Conservation (phyloP, 2,113 vertebrate species). For the Camarhynchus parvulus region DNA sequence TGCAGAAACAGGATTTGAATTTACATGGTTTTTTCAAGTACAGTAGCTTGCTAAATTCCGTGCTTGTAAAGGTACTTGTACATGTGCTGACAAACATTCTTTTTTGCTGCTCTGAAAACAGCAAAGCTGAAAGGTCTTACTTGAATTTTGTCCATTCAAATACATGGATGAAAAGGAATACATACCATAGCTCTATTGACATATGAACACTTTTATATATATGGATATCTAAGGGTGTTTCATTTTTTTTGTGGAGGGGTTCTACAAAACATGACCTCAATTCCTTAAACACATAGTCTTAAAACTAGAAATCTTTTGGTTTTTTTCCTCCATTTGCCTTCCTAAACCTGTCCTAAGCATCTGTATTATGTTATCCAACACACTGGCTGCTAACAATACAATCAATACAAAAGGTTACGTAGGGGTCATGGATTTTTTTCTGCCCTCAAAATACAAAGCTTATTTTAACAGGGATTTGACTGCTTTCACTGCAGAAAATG, state of each 20-base stretch:
- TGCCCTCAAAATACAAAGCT: not conserved
- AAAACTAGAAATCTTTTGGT: not conserved
- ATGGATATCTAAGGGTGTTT: slow-evolving; percentile 55
- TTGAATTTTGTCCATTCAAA: slow-evolving; percentile 38
- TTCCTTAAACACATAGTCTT: not conserved
- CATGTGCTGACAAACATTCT: not conserved
- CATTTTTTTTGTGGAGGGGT: slow-evolving; percentile 46
- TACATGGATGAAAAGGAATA: slow-evolving; percentile 33
- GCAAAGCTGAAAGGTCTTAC: not conserved
- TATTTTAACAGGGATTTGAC: slow-evolving; percentile 7
- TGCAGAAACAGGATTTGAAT: not conserved
- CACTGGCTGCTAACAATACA: slow-evolving; percentile 57
- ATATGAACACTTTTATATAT: slow-evolving; percentile 10
- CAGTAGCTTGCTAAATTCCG: not conserved
- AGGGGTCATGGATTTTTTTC: not conserved
- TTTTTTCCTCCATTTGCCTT: not conserved
- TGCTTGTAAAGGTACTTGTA: not conserved
- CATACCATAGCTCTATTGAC: slow-evolving; percentile 29
- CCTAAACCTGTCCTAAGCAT: slow-evolving; percentile 53
- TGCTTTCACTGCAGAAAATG: not conserved
- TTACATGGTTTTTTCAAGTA: not conserved
- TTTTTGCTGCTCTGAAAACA: not conserved
- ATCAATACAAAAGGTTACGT: slow-evolving; percentile 55
- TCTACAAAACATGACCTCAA: slow-evolving; percentile 37
- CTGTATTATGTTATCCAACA: slow-evolving; percentile 67